Evolutionary conservation across 2,888 invertebrate genomes (phyloP).

Genomic region (Myopa testacea): DNA sequence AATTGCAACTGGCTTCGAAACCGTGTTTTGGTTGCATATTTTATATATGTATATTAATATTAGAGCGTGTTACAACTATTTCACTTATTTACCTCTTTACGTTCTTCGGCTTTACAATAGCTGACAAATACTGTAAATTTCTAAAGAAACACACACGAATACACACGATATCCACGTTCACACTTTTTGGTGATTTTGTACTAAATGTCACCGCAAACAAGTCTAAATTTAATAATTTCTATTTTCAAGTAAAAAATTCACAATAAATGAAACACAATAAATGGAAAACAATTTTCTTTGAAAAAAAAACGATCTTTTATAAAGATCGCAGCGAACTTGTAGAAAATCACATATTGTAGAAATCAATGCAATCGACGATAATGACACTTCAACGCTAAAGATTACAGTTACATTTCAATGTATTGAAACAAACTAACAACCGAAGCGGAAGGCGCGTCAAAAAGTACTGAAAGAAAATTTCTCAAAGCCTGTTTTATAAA

Average conservation of each 20-base stretch:
- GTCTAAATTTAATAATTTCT: not conserved
- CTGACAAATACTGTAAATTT: not conserved
- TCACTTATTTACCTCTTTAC: constrained; percentile 10
- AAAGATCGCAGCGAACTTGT: not conserved
- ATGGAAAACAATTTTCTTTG: not conserved
- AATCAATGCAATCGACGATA: not conserved
- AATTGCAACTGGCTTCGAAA: too few relatives aligned
- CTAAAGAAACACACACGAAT: not conserved
- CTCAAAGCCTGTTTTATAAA: constrained; percentile 25
- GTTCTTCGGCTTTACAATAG: not conserved
- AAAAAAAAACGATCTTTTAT: not conserved
- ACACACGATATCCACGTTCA: constrained; percentile 5
- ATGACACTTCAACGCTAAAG: not conserved
- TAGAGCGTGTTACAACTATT: not conserved
- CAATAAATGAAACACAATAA: not conserved
- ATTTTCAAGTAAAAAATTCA: constrained; percentile 5
- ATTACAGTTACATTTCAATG: not conserved
- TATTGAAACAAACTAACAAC: not conserved
- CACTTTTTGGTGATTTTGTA: not conserved
- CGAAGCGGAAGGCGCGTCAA: constrained; percentile 2
- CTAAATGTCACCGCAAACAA: constrained; percentile 8
- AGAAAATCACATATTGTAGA: not conserved
- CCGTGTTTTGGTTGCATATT: too few relatives aligned
- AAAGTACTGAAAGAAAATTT: constrained; percentile 18
- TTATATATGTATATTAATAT: too few relatives aligned